Conservation (phyloP, 2,797 vertebrate species). For the Acrocephalus scirpaceus region DNA sequence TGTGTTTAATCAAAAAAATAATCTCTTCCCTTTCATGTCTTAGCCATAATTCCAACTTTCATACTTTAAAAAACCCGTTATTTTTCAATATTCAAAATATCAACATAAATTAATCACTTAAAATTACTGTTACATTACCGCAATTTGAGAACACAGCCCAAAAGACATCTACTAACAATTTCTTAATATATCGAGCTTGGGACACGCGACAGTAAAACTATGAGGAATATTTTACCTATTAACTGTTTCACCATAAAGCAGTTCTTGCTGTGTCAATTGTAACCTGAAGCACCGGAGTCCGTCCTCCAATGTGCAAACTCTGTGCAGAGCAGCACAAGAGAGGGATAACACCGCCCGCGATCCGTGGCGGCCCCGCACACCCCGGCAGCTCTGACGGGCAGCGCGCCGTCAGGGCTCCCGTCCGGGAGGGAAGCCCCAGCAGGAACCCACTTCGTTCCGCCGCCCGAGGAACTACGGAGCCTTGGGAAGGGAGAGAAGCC, state of each 20-base stretch:
- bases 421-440: accelerated
- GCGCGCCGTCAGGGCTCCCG: accelerated
- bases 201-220: accelerated
- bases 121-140: not conserved
- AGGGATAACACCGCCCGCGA: accelerated
- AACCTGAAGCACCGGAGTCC: not conserved
- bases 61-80: not conserved
- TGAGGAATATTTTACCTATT: not conserved
- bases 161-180: not conserved
- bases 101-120: not conserved
- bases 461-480: accelerated
- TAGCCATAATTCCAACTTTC: not conserved
- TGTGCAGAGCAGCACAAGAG: not conserved
- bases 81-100: not conserved
- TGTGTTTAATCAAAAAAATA: not conserved
- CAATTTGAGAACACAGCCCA: not conserved
- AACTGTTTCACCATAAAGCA: not conserved
- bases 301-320: accelerated
- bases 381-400: not conserved
- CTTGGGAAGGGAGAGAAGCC: too few species aligned
- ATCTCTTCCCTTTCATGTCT: not conserved
- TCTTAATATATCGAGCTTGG: not conserved
- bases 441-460: accelerated
- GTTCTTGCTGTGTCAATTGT: not conserved
- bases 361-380: accelerated